Evolutionary conservation across 2,888 invertebrate genomes (phyloP), one percentile per base, ranked within the genome.

Genomic region (Amorpha juglandis): DNA sequence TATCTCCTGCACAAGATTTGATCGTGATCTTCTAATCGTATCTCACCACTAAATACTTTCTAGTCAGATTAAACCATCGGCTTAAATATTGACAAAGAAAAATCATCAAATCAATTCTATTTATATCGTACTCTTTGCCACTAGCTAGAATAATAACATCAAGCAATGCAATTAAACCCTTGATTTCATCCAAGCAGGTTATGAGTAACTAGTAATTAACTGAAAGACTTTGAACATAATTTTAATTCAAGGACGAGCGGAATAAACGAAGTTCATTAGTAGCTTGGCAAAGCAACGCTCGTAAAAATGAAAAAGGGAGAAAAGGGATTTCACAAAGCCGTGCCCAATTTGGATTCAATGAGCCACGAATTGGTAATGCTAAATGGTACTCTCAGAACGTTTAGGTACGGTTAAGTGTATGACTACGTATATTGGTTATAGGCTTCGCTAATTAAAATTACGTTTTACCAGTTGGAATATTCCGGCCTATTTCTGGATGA

Each of bases 271-370:
- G 80, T 85, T 87, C 84, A 86, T 87, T 87, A 87, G 82, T 79
- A 80, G 76, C 76, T 69, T 74, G 76, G 78, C 78, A 78, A 79
- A 75, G 82, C 82, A 82, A 82, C 83, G 83, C 79, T 86, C 86
- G 86, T 86, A 84, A 86, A 84, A 86, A 86, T 86, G 86, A 83
- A 85, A 84, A 86, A 84, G 83, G 83, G 81, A 80, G 82, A 74
- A 80, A 77, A 75, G 81, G 81, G 83, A 83, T 84, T 81, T 76
- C 77, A 80, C 81, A 84, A 86, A 87, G 84, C 83, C 79, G 76
- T 74, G 80, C 78, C 80, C 83, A 87, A 88, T 88, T 89, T 81
- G 82, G 79, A 84, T 83, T 86, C 87, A 88, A 88, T 88, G 88
- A 87, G 83, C 85, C 87, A 80, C 78, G 82, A 84, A 86, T 83